Evolutionary conservation across 2,797 vertebrate species (phyloP), one percentile per base, ranked within the genome.

Genomic region (Heteromormyrus szaboi): DNA sequence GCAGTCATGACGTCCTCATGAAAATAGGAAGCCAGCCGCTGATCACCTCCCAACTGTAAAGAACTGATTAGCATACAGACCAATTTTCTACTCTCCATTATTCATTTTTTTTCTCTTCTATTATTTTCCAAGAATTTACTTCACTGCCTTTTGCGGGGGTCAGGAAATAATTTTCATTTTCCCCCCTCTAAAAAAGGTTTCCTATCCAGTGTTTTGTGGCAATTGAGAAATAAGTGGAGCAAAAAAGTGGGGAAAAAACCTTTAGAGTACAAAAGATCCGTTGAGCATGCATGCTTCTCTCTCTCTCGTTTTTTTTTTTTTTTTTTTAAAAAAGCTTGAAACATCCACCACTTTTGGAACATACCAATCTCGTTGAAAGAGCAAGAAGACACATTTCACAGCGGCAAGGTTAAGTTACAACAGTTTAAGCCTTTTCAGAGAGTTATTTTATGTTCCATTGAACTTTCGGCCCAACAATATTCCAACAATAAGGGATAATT

Each of bases 41-140:
- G 84, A 85, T 85, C 48, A 53, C 51, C 50, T 54, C 84, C 51
- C 50, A 54, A 50, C 50, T 85, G 84, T 85, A 51, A 85, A 54
- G 76, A 54, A 53, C 50, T 9, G 25, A 85, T 85, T 85, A 85
- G 25, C 84, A 85, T 85, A 85, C 84, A 53, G 84, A 85, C 48
- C 25, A 85, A 53, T 54, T 85, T 51, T 53, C 48, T 33, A 19
- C 51, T 51, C 50, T 85, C 50, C 51, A 85, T 54, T 37, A 53
- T 85, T 54, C 22, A 85, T 54, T 85, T 76, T 76, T 59, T 76
- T 85, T 19, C 84, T 53, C 12, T 37, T 29, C 83, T 54, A 54
- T 85, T 85, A 54, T 85, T 51, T 53, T 51, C 84, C 25, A 53
- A 54, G 48, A 51, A 81, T 81, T 81, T 46, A 44, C 76, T 81